phyloP scores from a whole-genome alignment of 2,797 vertebrate species.

The Sciaenops ocellatus region DNA sequence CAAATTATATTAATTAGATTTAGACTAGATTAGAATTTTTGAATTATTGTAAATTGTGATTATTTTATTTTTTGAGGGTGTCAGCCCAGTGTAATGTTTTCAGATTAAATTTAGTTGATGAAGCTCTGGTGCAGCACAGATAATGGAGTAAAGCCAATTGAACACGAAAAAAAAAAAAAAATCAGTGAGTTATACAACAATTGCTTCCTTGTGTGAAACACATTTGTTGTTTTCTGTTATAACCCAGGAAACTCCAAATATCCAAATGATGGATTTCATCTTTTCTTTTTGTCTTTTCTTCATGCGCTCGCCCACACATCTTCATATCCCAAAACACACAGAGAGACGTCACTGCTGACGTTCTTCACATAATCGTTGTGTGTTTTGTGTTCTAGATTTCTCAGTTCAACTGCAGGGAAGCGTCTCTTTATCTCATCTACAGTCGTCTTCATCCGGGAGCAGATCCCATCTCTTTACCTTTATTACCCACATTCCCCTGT shows the following conservation, averaged over 20 bases:
- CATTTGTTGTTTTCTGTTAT: slow-evolving; percentile 34
- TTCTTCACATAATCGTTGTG: slow-evolving; percentile 4
- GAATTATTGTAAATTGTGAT: neutral
- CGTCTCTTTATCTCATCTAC: neutral
- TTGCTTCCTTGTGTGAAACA: slow-evolving; percentile 12
- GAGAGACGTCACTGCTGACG: neutral
- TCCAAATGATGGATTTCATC: slow-evolving; percentile 5
- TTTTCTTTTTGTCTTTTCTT: slow-evolving; percentile 13
- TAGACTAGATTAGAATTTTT: neutral
- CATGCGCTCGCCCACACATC: slow-evolving; percentile 17
- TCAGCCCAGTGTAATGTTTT: neutral
- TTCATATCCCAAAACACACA: slow-evolving; percentile 8
- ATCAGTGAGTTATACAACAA: slow-evolving; percentile 7
- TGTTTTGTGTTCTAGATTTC: slow-evolving; percentile 9
- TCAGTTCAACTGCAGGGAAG: slow-evolving; percentile 16
- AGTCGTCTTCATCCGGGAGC: neutral
- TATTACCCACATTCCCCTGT: slow-evolving; percentile 11
- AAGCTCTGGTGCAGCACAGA: slow-evolving; percentile 20
- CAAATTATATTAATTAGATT: slow-evolving; percentile 16
- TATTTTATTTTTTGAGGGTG: neutral
- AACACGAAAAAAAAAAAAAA: slow-evolving; percentile 1
- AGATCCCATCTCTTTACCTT: neutral
- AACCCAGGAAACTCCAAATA: slow-evolving; percentile 17
- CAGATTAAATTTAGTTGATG: slow-evolving; percentile 6
- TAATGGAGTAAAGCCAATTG: neutral